Percentiles rank a stretch among this genome's conserved stretches.
Evolutionary conservation across 1,140 invertebrate genomes (phyloP).

Genomic region (Oryctes rhinoceros): DNA sequence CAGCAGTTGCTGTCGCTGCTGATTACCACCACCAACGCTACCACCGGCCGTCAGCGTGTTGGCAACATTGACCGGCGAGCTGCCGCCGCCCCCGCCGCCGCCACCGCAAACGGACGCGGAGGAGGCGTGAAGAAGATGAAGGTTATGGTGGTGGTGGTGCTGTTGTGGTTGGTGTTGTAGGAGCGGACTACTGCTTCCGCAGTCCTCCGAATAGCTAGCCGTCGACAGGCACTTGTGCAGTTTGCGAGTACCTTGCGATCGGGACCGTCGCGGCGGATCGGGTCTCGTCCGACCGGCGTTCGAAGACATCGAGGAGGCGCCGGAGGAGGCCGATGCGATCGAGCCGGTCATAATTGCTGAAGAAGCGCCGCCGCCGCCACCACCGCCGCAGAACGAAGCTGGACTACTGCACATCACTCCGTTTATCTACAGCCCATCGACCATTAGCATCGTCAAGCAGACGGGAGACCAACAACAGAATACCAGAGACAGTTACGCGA

Average conservation of each 20-base stretch:
- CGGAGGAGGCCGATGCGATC: constrained; percentile 52
- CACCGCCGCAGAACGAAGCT: constrained; percentile 11
- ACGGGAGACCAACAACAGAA: constrained; percentile 28
- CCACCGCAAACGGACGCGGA: background rate
- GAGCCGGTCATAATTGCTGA: constrained; percentile 32
- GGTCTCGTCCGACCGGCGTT: constrained; percentile 54
- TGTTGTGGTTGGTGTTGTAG: constrained; percentile 37
- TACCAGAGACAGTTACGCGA: constrained; percentile 11
- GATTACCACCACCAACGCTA: constrained; percentile 61
- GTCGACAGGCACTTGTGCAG: constrained; percentile 87
- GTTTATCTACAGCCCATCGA: constrained; percentile 56
- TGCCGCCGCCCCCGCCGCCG: constrained; percentile 64
- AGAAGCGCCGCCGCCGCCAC: constrained; percentile 26
- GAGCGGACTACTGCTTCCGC: constrained; percentile 59
- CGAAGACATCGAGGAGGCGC: constrained; percentile 50
- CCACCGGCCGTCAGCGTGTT: constrained; percentile 47
- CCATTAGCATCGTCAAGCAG: background rate
- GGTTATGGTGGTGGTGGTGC: constrained; percentile 55
- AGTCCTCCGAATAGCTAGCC: constrained; percentile 76
- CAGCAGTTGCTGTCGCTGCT: constrained; percentile 69
- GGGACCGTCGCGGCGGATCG: constrained; percentile 70
- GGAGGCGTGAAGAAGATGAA: constrained; percentile 36
- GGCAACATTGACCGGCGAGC: constrained; percentile 48
- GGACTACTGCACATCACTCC: constrained; percentile 57
- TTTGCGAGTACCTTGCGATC: constrained; percentile 90